These are phyloP conservation scores for Gymnocypris eckloni DNA, from an alignment of 2,797 vertebrate species.

Conservation along the genomic window DNA sequence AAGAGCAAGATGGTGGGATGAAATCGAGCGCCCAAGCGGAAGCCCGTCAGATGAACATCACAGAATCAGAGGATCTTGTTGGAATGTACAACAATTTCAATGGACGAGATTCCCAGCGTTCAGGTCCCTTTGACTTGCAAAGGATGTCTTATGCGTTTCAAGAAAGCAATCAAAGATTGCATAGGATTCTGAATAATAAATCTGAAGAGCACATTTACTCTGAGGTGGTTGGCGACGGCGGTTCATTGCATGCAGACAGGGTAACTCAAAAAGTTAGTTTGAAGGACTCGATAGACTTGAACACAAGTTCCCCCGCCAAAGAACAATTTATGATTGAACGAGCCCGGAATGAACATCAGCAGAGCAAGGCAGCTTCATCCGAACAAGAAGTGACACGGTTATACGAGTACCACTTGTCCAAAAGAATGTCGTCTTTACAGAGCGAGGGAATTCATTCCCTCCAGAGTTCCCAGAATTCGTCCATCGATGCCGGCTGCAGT, in stretches of 20 bases:
- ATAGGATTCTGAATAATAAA: conserved; percentile 79
- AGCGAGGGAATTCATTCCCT: conserved; percentile 92
- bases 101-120: conserved; percentile 85
- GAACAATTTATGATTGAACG: conserved; percentile 78
- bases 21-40: conserved; percentile 77
- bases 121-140: conserved; percentile 91
- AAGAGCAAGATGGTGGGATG: conserved; percentile 80
- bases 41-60: conserved; percentile 76
- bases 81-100: conserved; percentile 87
- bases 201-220: conserved; percentile 80
- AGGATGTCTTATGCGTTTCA: conserved; percentile 90
- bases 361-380: conserved; percentile 76
- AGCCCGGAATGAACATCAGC: conserved; percentile 75
- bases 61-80: conserved; percentile 82
- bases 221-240: conserved; percentile 78
- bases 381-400: conserved; percentile 84
- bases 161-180: conserved; percentile 89
- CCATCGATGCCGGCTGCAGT: conserved; percentile 94
- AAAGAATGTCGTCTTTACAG: conserved; percentile 94
- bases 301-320: conserved; percentile 82
- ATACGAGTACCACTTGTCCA: conserved; percentile 91
- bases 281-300: conserved; percentile 21
- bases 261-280: conserved; percentile 70
- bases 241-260: conserved; percentile 79
- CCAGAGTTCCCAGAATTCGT: conserved; percentile 95